phyloP scores from a whole-genome alignment of 1,140 invertebrate species.

The Bombyx mandarina region DNA sequence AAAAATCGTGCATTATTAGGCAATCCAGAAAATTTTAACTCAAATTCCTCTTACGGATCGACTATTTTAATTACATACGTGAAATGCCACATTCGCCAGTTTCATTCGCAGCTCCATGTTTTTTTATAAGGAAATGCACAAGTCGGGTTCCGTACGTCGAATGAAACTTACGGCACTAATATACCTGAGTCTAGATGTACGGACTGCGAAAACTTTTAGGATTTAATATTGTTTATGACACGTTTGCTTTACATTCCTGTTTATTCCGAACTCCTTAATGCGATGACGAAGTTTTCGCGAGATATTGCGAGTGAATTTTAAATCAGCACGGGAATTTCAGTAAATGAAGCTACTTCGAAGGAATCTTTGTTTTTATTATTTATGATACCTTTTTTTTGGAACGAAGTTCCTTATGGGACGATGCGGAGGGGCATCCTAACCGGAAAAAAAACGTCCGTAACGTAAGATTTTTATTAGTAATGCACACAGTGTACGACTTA shows the following conservation, averaged over 20 bases:
- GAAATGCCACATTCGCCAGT: background rate
- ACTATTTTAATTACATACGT: background rate
- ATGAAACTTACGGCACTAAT: constrained; percentile 43
- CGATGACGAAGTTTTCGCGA: too few species aligned
- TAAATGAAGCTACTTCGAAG: constrained; percentile 2
- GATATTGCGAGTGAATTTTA: background rate
- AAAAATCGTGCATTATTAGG: too few species aligned
- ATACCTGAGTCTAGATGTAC: constrained; percentile 19
- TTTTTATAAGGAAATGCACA: constrained; percentile 37
- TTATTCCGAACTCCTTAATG: constrained; percentile 17
- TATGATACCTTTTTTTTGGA: too few species aligned
- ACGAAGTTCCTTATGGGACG: too few species aligned
- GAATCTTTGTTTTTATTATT: too few species aligned
- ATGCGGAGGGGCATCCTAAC: too few species aligned
- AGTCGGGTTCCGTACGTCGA: constrained; percentile 37
- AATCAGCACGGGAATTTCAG: constrained; percentile 1
- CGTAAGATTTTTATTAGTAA: too few species aligned
- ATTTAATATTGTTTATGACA: constrained; percentile 58
- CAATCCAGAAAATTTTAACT: too few species aligned
- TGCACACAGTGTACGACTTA: too few species aligned
- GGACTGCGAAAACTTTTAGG: constrained; percentile 28
- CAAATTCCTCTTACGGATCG: too few species aligned
- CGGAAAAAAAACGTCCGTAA: too few species aligned
- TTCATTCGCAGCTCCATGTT: constrained; percentile 13
- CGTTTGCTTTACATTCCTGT: constrained; percentile 44